phyloP scores from a whole-genome alignment of 2,113 vertebrate species.

The Nerophis ophidion region DNA sequence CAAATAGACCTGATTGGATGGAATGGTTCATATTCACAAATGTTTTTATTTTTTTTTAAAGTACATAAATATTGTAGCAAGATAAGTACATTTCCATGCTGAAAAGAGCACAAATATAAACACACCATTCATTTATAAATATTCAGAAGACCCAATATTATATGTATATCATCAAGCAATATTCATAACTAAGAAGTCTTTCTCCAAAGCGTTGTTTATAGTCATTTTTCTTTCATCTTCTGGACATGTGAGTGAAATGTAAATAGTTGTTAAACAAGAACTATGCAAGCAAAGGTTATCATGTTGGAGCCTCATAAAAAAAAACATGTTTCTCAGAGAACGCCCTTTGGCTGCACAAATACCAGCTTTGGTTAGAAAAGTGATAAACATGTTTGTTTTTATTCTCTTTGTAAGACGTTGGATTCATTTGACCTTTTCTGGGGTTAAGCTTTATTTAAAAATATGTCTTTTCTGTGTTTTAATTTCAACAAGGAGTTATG shows the following conservation, averaged over 20 bases:
- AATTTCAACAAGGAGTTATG: not conserved
- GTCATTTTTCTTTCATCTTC: not conserved
- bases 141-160: too few species aligned
- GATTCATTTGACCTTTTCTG: slow-evolving; percentile 50
- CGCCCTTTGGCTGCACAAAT: slow-evolving; percentile 14
- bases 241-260: too few species aligned
- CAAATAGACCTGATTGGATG: too few species aligned
- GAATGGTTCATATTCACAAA: too few species aligned
- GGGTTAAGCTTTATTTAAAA: slow-evolving; percentile 47
- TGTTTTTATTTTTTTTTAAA: too few species aligned
- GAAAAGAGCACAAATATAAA: too few species aligned
- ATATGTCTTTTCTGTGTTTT: slow-evolving; percentile 12
- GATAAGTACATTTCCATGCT: too few species aligned
- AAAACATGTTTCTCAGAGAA: slow-evolving; percentile 23
- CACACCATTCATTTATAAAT: too few species aligned
- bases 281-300: slow-evolving; percentile 54
- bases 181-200: too few species aligned
- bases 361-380: slow-evolving; percentile 19
- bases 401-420: slow-evolving; percentile 70
- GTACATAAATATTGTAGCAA: too few species aligned
- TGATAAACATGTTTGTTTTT: slow-evolving; percentile 17
- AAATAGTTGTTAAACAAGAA: slow-evolving; percentile 27
- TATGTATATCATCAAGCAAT: too few species aligned
- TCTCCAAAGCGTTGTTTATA: too few species aligned
- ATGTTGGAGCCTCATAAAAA: slow-evolving; percentile 42